Conservation (phyloP, 2,113 vertebrate species). For the Geococcyx californianus region DNA sequence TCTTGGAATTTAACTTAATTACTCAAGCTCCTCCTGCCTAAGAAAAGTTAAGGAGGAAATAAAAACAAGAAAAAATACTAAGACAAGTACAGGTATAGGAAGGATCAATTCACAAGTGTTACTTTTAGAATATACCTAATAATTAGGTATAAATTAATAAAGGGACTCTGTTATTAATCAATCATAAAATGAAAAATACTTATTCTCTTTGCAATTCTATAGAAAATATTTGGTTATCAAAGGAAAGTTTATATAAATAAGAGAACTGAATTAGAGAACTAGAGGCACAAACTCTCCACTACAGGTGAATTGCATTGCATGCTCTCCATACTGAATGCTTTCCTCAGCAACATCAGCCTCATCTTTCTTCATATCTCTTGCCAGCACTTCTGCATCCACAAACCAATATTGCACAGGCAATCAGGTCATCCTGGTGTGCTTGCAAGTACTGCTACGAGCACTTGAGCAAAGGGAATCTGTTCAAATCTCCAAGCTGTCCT, state of each 20-base stretch:
- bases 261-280: neutral
- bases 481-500: neutral
- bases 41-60: neutral
- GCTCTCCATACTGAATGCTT: neutral
- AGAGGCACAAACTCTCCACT: neutral
- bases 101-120: neutral
- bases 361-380: neutral
- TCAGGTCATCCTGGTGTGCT: neutral
- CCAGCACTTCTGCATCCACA: neutral
- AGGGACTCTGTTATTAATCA: neutral
- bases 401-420: neutral
- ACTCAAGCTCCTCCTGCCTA: neutral
- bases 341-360: neutral
- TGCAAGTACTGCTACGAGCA: neutral
- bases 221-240: neutral
- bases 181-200: neutral
- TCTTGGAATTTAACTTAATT: neutral
- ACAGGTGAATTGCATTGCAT: neutral
- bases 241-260: neutral
- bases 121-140: neutral
- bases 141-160: neutral
- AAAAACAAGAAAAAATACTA: neutral
- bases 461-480: neutral
- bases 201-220: neutral
- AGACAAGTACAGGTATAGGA: neutral